Percentiles rank a stretch among this genome's conserved stretches.
Evolutionary conservation across 2,797 vertebrate species (phyloP).

Genomic region (Helarctos malayanus): DNA sequence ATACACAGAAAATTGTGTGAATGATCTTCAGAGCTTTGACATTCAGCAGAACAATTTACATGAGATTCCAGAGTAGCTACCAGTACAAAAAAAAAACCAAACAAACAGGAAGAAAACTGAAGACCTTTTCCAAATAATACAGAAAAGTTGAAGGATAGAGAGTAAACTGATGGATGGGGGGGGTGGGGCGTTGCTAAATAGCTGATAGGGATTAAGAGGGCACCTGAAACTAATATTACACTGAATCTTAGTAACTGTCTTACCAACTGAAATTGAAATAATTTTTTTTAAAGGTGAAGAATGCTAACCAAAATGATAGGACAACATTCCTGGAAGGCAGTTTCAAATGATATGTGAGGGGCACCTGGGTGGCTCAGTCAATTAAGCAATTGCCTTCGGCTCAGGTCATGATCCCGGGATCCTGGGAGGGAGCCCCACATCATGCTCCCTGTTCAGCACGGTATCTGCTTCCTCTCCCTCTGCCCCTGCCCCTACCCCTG

Average conservation of each 20-base stretch:
- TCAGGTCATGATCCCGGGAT: too few relatives aligned
- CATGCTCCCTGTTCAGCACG: too few relatives aligned
- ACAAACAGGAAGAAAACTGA: not conserved
- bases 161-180: not conserved
- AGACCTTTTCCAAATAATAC: not conserved
- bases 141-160: not conserved
- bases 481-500: too few relatives aligned
- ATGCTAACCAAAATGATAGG: not conserved
- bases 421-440: too few relatives aligned
- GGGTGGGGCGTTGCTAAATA: not conserved
- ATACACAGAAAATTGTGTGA: slow-evolving; percentile 9
- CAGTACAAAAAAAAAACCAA: not conserved
- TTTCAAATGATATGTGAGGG: not conserved
- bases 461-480: too few relatives aligned
- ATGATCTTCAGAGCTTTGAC: not conserved
- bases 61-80: not conserved
- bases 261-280: not conserved
- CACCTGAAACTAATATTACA: not conserved
- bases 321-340: not conserved
- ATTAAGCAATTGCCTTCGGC: not conserved
- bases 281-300: not conserved
- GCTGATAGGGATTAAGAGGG: not conserved
- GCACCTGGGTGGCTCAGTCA: not conserved
- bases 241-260: not conserved
- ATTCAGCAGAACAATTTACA: slow-evolving; percentile 12